A percentile compares a stretch with the other conserved stretches of the same genome.
Evolutionary conservation across 2,797 vertebrate genomes (phyloP).

Genomic region (Phrynocephalus forsythii): DNA sequence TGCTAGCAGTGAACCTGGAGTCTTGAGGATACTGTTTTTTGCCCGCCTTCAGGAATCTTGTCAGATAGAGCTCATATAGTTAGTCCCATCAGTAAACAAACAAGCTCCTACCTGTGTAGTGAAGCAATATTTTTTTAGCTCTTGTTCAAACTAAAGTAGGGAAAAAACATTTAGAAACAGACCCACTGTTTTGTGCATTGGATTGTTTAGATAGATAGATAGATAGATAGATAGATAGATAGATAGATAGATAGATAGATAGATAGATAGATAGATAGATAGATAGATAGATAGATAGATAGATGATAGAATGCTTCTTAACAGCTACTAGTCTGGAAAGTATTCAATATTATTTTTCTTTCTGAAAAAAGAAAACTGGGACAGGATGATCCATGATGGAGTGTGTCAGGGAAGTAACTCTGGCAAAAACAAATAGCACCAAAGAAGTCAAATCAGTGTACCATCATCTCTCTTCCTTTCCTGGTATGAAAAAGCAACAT

Average conservation of each 20-base stretch:
- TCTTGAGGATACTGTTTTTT: not conserved
- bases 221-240: not conserved
- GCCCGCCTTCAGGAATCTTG: not conserved
- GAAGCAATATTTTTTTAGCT: not conserved
- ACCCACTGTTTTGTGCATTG: not conserved
- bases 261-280: not conserved
- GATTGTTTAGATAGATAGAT: not conserved
- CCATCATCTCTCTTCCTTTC: slow-evolving; percentile 71
- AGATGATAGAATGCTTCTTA: not conserved
- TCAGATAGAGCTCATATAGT: not conserved
- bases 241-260: not conserved
- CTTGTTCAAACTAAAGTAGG: not conserved
- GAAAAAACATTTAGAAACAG: not conserved
- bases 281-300: not conserved
- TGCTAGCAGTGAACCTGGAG: not conserved
- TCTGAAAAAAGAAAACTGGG: slow-evolving; percentile 58
- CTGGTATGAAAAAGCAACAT: slow-evolving; percentile 76
- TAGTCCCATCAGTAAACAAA: not conserved
- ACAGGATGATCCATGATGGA: slow-evolving; percentile 63
- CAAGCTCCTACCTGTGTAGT: not conserved
- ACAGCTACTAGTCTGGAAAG: slow-evolving; percentile 23
- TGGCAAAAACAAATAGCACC: slow-evolving; percentile 73
- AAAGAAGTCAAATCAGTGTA: slow-evolving; percentile 76
- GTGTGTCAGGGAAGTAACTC: slow-evolving; percentile 45
- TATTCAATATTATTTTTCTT: slow-evolving; percentile 54